Base-by-base conservation (phyloP, 2,797 vertebrate genomes). In the Acestrorhynchus altus region DNA sequence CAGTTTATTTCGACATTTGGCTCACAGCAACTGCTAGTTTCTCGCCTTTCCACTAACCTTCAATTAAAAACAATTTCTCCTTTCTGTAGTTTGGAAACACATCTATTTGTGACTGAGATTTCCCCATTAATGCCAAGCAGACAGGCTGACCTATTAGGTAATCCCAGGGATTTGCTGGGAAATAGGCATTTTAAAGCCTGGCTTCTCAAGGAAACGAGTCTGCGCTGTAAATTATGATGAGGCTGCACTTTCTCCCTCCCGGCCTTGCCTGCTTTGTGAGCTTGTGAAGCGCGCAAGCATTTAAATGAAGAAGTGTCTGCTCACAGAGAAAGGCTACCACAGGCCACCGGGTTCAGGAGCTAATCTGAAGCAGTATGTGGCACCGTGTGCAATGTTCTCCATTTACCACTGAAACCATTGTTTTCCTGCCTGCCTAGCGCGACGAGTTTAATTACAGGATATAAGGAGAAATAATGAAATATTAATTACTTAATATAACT, bases 81-180 rank as follows among this genome's bases (percentile, higher is more conserved):
- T 72, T 52, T 57, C 54, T 61, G 42, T 78, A 79, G 70, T 73
- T 49, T 80, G 63, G 4, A 83, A 81, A 70, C 67, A 70, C 40
- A 66, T 63, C 66, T 72, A 74, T 82, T 60, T 82, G 77, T 73
- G 78, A 80, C 70, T 79, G 61, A 75, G 77, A 83, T 83, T 82
- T 80, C 70, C 26, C 35, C 40, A 69, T 52, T 75, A 82, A 88
- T 91, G 85, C 86, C 81, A 60, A 77, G 81, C 88, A 89, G 86
- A 82, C 82, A 83, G 82, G 46, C 84, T 91, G 91, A 92, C 91
- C 91, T 92, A 91, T 93, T 89, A 87, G 87, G 87, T 93, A 92
- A 93, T 92, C 92, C 85, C 7, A 13, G 85, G 90, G 91, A 89
- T 91, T 92, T 89, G 66, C 81, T 84, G 65, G 85, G 88, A 90